phyloP scores from a whole-genome alignment of 2,888 invertebrate genomes.

The Plutella xylostella region DNA sequence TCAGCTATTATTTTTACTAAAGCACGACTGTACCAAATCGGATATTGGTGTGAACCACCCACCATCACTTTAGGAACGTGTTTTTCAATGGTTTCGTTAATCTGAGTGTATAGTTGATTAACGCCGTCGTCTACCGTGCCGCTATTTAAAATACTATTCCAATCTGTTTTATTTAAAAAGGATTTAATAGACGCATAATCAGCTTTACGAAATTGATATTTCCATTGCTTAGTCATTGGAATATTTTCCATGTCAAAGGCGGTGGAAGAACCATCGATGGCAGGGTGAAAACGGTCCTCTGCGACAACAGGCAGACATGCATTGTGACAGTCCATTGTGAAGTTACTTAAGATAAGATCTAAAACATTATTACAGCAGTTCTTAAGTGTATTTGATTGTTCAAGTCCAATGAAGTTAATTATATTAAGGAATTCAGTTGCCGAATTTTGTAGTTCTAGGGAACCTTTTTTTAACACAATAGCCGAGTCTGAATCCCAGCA shows the following conservation, averaged over 20 bases:
- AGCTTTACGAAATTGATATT: background rate
- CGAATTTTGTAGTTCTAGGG: background rate
- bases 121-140: background rate
- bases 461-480: background rate
- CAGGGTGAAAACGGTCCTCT: background rate
- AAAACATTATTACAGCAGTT: background rate
- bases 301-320: background rate
- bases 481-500: background rate
- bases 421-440: background rate
- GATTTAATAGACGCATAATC: background rate
- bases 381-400: background rate
- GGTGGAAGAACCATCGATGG: background rate
- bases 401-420: background rate
- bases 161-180: slow-evolving; percentile 2
- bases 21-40: no score
- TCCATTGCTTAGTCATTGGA: background rate
- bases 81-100: no score
- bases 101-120: no score
- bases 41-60: no score
- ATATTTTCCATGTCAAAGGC: background rate
- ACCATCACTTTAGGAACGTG: no score
- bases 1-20: no score
- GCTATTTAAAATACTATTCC: background rate
- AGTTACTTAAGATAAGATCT: slow-evolving; percentile 1
- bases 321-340: background rate